Base-by-base conservation (phyloP, 2,797 vertebrate species). In the Microtus californicus region DNA sequence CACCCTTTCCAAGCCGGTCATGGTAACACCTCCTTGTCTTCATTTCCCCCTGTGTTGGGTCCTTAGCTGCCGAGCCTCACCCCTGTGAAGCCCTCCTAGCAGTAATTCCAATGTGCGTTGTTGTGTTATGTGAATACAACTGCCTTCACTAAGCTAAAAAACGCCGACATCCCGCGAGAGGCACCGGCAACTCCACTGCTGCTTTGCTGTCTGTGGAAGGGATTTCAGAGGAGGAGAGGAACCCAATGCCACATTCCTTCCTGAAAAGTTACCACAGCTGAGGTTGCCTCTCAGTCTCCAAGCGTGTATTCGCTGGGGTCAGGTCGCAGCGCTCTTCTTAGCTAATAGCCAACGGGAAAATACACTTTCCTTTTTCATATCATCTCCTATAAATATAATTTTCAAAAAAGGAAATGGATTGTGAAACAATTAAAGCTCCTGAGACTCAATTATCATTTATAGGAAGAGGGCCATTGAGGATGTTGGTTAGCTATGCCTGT, bases 171-270 rank as follows among this genome's bases (percentile, higher is more conserved):
- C 34, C 40, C 5, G 9, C 5, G 27, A 45, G 63, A 48, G 37
- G 45, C 45, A 61, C 13, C 14, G 19, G 1, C 10, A 61, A 27
- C 15, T 2, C 5, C 5, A 8, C 0, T 7, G 17, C 11, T 65
- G 15, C 27, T 65, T 23, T 37, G 29, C 25, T 21, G 5, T 59
- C 17, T 8, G 1, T 5, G 3, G 51, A 40, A 48, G 48, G 17
- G 6, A 27, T 77, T 88, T 77, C 19, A 11, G 23, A 40, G 0
- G 5, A 48, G 19, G 37, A 6, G 43, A 15, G 8, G 21, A 9
- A 29, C 21, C 13, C 10, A 43, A 11, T 2, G 2, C 17, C 34
- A 71, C 17, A 3, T 71, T 27, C 0, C 0, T 6, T 14, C 65
- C 14, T 37, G 37, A 59, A 2, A 73, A 69, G 34, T 6, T 78